phyloP scores from a whole-genome alignment of 2,113 vertebrate species.

The Sinocyclocheilus rhinocerous region DNA sequence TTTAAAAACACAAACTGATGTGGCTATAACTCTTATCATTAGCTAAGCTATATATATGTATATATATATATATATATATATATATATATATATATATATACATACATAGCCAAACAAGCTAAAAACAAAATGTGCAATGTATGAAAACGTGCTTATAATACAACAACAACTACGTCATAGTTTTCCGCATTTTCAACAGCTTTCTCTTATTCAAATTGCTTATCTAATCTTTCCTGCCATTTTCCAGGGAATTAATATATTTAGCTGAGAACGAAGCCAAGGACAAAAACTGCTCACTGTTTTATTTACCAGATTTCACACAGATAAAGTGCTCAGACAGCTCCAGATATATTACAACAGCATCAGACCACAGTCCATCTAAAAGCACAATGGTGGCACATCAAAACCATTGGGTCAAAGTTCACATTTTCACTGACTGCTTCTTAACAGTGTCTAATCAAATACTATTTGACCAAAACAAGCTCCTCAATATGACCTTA shows the following conservation, averaged over 20 bases:
- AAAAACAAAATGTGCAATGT: not conserved
- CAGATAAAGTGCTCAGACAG: slow-evolving; percentile 11
- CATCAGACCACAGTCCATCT: not conserved
- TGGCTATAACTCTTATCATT: too few relatives aligned
- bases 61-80: too few relatives aligned
- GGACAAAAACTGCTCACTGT: not conserved
- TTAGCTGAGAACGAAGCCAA: not conserved
- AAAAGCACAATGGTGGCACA: not conserved
- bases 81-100: too few relatives aligned
- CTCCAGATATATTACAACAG: slow-evolving; percentile 24
- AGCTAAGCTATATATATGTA: not conserved
- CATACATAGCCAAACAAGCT: not conserved
- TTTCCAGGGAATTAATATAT: not conserved
- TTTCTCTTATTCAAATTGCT: slow-evolving; percentile 8
- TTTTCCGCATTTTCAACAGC: not conserved
- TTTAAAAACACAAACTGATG: not conserved
- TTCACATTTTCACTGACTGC: slow-evolving; percentile 23
- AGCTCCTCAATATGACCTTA: slow-evolving; percentile 27
- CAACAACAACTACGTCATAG: not conserved
- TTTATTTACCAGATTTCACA: slow-evolving; percentile 34
- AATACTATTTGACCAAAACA: slow-evolving; percentile 27
- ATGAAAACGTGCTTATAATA: not conserved
- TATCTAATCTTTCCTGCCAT: not conserved
- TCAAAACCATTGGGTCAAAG: slow-evolving; percentile 32
- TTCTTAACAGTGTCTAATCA: not conserved